Conservation (phyloP, 2,113 vertebrate species). For the Anser brachyrhynchus region DNA sequence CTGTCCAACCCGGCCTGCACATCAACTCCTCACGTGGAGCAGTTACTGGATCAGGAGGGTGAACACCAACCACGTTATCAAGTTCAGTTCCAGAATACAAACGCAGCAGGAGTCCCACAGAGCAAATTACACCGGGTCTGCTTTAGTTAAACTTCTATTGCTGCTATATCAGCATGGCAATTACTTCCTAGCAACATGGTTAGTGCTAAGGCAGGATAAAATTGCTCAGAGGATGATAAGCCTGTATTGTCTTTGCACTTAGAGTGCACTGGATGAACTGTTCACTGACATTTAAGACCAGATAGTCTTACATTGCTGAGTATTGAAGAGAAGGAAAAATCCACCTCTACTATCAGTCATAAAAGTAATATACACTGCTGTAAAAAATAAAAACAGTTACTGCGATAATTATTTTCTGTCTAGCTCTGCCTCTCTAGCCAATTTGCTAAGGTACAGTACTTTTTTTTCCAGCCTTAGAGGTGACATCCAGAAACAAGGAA, state of each 20-base stretch:
- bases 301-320: background rate
- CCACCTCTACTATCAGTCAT: background rate
- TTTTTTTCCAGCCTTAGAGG: background rate
- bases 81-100: background rate
- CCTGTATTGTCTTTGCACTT: background rate
- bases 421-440: background rate
- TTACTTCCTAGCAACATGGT: background rate
- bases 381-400: constrained; percentile 14
- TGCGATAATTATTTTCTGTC: background rate
- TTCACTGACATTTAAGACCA: background rate
- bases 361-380: background rate
- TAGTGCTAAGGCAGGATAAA: background rate
- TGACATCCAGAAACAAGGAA: background rate
- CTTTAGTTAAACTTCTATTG: background rate
- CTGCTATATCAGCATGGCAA: background rate
- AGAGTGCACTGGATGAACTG: background rate
- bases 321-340: background rate
- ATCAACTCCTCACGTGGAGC: background rate
- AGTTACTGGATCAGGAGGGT: background rate
- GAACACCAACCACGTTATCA: background rate
- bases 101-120: background rate
- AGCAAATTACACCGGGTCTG: background rate
- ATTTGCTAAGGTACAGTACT: background rate
- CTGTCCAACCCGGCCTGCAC: background rate
- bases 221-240: background rate